Base-by-base conservation (phyloP, 2,797 vertebrate species). In the Anomalospiza imberbis region DNA sequence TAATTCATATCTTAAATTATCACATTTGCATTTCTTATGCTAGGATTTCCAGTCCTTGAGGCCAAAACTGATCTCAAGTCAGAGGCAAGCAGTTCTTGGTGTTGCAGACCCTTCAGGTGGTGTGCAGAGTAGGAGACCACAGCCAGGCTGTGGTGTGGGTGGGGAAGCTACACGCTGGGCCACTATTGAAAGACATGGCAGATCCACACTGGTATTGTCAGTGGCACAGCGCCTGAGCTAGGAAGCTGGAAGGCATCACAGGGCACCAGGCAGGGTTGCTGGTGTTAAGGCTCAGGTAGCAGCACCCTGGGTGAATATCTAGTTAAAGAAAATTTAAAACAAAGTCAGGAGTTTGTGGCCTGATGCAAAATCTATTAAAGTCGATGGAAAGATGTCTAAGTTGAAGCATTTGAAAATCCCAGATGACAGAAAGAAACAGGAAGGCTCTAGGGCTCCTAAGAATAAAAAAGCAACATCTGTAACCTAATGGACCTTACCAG, bases 111-210 rank as follows among this genome's bases (percentile, higher is more conserved):
- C 6, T 4, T 1, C 9, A 47, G 21, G 21, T 10, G 3, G 14
- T 0, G 1, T 28, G 25, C 0, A 6, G 53, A 66, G 36, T 8
- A 51, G 50, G 38, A 40, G n/a, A 51, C 5, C 18, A 4, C 8
- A 48, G 29, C 20, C n/a, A 58, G 60, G 25, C 40, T 60, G 22
- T 20, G 31, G 5, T 3, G 1, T 2, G 4, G 7, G 5, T 42
- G 40, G 20, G 12, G 18, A 84, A 55, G 36, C 9, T 48, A 12
- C 31, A 16, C 0, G 0, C 7, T 40, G 32, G 31, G 6, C 22
- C 40, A 26, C 10, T 29, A 32, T 32, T 15, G 44, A 51, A 63
- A 74, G 19, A 73, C 22, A 19, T 6, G 17, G 20, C 32, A 77
- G 50, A 50, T 57, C 67, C 42, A 67, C 24, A 29, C 10, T 8